phyloP scores from a whole-genome alignment of 2,888 invertebrate genomes.

The Branchellion lobata region DNA sequence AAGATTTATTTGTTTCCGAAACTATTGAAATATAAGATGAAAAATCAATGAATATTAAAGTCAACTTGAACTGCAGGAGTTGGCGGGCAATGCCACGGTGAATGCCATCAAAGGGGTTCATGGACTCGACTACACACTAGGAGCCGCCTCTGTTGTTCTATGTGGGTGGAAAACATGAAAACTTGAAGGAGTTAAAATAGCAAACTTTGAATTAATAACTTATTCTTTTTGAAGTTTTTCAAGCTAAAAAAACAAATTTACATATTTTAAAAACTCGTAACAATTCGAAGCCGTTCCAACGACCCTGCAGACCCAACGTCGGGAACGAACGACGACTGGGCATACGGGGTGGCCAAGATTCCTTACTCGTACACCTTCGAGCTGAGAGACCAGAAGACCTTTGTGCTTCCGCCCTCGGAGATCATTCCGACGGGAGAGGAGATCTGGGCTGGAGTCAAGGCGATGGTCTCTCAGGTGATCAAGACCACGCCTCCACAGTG shows the following conservation, averaged over 20 bases:
- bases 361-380: slow-evolving; percentile 51
- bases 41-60: too few relatives aligned
- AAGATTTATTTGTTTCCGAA: background rate
- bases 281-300: too few relatives aligned
- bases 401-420: slow-evolving; percentile 50
- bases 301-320: slow-evolving; percentile 51
- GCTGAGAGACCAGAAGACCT: slow-evolving; percentile 48
- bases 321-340: slow-evolving; percentile 52
- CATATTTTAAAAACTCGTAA: too few relatives aligned
- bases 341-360: slow-evolving; percentile 48
- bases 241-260: too few relatives aligned
- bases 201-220: too few relatives aligned
- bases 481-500: slow-evolving; percentile 22
- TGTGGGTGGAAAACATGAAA: slow-evolving; percentile 50
- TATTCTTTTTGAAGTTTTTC: too few relatives aligned
- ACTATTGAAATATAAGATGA: too few relatives aligned
- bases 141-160: slow-evolving; percentile 46
- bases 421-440: slow-evolving; percentile 50
- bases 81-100: slow-evolving; percentile 43
- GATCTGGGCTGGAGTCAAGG: slow-evolving; percentile 49
- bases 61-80: too few relatives aligned
- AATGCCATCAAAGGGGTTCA: slow-evolving; percentile 39
- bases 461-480: slow-evolving; percentile 32
- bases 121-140: slow-evolving; percentile 44
- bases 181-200: too few relatives aligned